phyloP scores from a whole-genome alignment of 2,113 vertebrate species.

The Sapajus apella region DNA sequence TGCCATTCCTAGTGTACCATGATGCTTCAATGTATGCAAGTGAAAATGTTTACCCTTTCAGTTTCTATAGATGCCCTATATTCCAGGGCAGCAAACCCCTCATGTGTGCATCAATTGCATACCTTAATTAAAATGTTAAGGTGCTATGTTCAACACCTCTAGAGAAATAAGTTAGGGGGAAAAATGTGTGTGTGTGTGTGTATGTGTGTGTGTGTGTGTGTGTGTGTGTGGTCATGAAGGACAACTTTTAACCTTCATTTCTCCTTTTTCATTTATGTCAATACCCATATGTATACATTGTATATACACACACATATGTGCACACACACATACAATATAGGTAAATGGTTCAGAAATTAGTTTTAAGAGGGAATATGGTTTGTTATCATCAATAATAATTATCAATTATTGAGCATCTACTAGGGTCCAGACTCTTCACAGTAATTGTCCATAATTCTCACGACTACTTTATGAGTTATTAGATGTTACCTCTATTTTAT shows the following conservation, averaged over 20 bases:
- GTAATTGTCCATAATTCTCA: background rate
- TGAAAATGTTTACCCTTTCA: background rate
- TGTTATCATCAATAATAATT: background rate
- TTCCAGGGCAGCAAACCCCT: background rate
- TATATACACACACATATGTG: background rate
- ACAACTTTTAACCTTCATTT: background rate
- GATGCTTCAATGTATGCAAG: background rate
- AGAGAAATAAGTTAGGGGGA: background rate
- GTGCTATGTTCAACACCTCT: background rate
- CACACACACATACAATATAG: background rate
- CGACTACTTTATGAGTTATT: background rate
- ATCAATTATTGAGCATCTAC: background rate
- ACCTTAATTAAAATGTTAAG: background rate
- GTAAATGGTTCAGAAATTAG: background rate
- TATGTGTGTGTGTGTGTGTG: background rate
- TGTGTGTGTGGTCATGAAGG: background rate
- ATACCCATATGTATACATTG: background rate
- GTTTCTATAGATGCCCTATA: background rate
- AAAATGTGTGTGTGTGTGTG: background rate
- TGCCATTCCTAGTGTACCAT: background rate
- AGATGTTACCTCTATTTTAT: background rate
- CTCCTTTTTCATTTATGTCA: background rate
- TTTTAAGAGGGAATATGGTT: background rate
- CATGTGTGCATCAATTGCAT: accelerated
- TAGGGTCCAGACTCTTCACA: background rate